phyloP scores from a whole-genome alignment of 2,113 vertebrate genomes.

The Hippolais icterina region DNA sequence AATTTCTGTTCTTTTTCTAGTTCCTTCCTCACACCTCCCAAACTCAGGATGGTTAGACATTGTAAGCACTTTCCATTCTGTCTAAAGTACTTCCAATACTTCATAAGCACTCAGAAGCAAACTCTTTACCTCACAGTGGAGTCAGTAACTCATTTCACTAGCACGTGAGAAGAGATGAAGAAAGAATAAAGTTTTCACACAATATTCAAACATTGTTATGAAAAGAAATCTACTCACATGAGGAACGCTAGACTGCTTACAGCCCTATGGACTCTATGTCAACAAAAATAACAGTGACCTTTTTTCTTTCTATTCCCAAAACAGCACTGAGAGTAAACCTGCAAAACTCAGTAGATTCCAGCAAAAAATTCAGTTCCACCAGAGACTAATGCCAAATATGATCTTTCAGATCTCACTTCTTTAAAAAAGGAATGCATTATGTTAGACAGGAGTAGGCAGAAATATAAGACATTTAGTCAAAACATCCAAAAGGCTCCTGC shows the following conservation, averaged over 20 bases:
- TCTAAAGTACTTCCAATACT: neutral
- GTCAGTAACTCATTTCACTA: neutral
- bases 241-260: neutral
- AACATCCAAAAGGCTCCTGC: neutral
- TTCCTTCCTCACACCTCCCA: neutral
- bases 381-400: neutral
- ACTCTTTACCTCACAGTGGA: neutral
- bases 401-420: neutral
- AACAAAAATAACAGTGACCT: slow-evolving; percentile 21
- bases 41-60: neutral
- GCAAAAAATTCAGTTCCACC: neutral
- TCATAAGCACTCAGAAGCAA: neutral
- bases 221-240: neutral
- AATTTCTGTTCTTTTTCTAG: neutral
- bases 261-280: neutral
- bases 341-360: neutral
- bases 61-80: neutral
- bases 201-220: neutral
- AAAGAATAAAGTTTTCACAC: neutral
- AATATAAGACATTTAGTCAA: slow-evolving; percentile 16
- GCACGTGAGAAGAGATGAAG: neutral
- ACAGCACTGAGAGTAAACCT: neutral
- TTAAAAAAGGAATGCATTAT: slow-evolving; percentile 3
- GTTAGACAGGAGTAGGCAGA: slow-evolving; percentile 10
- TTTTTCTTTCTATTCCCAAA: neutral